Evolutionary conservation across 1,140 invertebrate genomes (phyloP).

Genomic region (Trigoniulus corallinus): DNA sequence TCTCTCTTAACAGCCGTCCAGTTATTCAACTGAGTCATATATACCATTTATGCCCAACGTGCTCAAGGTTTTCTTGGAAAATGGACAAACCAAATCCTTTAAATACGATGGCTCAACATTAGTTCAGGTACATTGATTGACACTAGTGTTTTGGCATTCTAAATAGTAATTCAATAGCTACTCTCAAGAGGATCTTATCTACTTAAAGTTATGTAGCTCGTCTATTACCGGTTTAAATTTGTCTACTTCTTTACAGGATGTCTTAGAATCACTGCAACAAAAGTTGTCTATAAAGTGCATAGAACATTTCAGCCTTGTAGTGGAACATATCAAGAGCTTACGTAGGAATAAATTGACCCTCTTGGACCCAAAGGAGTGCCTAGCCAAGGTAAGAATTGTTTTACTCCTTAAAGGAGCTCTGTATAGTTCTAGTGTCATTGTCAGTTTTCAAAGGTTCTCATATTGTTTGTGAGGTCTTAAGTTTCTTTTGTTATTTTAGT

Average conservation of each 20-base stretch:
- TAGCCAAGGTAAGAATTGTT: slow-evolving; percentile 50
- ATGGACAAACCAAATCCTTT: slow-evolving; percentile 91
- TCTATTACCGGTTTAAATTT: background rate
- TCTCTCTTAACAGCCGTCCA: slow-evolving; percentile 42
- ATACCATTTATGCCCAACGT: slow-evolving; percentile 82
- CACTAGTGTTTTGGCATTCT: background rate
- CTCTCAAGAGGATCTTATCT: background rate
- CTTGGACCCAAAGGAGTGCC: slow-evolving; percentile 60
- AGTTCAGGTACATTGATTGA: slow-evolving; percentile 31
- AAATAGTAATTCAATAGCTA: background rate
- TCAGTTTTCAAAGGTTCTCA: no score
- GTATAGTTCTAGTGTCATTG: no score
- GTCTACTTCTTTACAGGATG: slow-evolving; percentile 37
- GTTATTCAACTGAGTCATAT: slow-evolving; percentile 51
- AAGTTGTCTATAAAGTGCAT: slow-evolving; percentile 63
- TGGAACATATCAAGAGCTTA: slow-evolving; percentile 76
- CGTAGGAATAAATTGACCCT: slow-evolving; percentile 66
- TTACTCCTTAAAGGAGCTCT: no score
- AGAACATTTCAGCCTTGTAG: slow-evolving; percentile 70
- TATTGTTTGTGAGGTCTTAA: no score
- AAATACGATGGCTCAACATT: slow-evolving; percentile 82
- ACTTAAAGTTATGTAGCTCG: background rate
- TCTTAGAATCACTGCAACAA: slow-evolving; percentile 62
- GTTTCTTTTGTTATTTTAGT: no score
- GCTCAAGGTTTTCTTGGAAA: slow-evolving; percentile 76